A percentile compares a stretch with the other conserved stretches of the same genome.
These are phyloP conservation scores for Liasis olivaceus DNA, from an alignment of 2,797 vertebrate genomes.

Conservation along the genomic window DNA sequence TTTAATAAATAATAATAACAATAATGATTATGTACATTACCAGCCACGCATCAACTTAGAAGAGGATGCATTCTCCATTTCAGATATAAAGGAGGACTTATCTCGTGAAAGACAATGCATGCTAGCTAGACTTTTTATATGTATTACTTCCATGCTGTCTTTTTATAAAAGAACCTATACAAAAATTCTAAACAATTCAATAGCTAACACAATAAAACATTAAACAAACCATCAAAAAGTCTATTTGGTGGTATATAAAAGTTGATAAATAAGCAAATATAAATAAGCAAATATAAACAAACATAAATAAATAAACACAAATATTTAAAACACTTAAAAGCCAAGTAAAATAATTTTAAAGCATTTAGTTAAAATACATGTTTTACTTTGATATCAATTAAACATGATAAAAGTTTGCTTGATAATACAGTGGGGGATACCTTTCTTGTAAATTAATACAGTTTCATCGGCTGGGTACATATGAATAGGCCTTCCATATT, in stretches of 20 bases:
- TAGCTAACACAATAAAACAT: neutral
- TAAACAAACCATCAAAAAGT: neutral
- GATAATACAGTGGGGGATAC: too few relatives aligned
- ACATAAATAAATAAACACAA: neutral
- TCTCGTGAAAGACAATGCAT: neutral
- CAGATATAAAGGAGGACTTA: neutral
- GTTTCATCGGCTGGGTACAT: neutral
- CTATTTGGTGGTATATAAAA: neutral
- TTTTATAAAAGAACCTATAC: neutral
- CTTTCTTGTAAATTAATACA: neutral
- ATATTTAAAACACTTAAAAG: neutral
- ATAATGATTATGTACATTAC: neutral
- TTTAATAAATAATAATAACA: neutral
- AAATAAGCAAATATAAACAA: neutral
- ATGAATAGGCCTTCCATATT: neutral
- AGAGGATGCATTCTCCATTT: neutral
- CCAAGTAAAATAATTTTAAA: neutral
- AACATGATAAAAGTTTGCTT: too few relatives aligned
- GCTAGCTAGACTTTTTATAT: neutral
- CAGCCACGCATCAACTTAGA: neutral
- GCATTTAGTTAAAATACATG: neutral
- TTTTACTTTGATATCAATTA: neutral
- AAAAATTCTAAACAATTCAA: neutral
- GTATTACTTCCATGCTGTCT: neutral
- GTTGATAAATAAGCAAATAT: neutral